Evolutionary conservation across 2,888 invertebrate genomes (phyloP).

Genomic region (Bombyx huttoni): DNA sequence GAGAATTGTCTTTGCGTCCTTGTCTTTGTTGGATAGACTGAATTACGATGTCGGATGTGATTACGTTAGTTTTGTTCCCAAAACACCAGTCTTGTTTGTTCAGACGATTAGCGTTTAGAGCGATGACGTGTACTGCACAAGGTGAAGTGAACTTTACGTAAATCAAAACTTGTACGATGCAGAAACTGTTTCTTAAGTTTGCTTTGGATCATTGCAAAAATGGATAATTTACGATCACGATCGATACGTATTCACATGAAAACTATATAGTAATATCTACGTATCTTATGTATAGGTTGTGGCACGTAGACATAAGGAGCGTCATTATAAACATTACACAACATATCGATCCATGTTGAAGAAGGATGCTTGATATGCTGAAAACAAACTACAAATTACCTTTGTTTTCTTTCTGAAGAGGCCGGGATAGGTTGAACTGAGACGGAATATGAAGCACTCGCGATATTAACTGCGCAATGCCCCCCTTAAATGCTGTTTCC

Average conservation of each 20-base stretch:
- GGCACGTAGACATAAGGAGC: slow-evolving; percentile 16
- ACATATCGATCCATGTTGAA: slow-evolving; percentile 20
- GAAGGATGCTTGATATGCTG: background rate
- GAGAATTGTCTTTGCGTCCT: slow-evolving; percentile 6
- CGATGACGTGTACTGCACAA: slow-evolving; percentile 47
- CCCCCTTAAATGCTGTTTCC: slow-evolving; percentile 37
- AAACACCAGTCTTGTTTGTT: slow-evolving; percentile 36
- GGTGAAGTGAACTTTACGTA: slow-evolving; percentile 33
- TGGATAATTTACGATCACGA: background rate
- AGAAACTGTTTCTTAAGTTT: background rate
- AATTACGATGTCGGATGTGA: slow-evolving; percentile 7
- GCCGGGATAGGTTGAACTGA: background rate
- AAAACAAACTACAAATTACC: slow-evolving; percentile 23
- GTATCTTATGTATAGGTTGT: background rate
- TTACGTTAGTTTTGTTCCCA: slow-evolving; percentile 11
- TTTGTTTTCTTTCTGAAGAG: slow-evolving; percentile 6
- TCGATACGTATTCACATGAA: slow-evolving; percentile 1
- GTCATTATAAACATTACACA: slow-evolving; percentile 49
- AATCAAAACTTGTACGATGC: slow-evolving; percentile 9
- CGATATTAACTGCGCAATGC: slow-evolving; percentile 47
- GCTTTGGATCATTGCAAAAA: background rate
- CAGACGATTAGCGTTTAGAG: slow-evolving; percentile 35
- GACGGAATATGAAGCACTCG: slow-evolving; percentile 30
- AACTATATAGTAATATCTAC: too few species aligned
- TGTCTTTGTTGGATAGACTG: slow-evolving; percentile 9